phyloP scores from a whole-genome alignment of 1,140 invertebrate genomes.

The Chionoecetes opilio region DNA sequence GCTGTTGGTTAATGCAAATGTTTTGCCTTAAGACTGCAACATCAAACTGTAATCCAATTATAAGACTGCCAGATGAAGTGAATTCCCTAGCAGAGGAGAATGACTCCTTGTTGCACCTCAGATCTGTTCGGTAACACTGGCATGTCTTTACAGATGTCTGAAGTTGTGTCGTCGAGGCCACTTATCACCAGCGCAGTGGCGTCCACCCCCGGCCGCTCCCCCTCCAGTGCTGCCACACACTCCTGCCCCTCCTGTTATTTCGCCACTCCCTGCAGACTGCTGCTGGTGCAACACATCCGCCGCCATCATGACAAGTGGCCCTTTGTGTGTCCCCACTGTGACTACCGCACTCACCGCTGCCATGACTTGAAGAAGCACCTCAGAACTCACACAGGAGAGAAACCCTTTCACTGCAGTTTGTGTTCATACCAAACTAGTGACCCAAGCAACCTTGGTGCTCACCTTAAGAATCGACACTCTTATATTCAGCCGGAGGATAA shows the following conservation, averaged over 20 bases:
- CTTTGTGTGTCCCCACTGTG: slow-evolving; percentile 64
- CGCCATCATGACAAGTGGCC: slow-evolving; percentile 51
- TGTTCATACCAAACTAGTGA: slow-evolving; percentile 73
- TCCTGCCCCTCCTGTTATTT: slow-evolving; percentile 40
- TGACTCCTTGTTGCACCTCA: slow-evolving; percentile 21
- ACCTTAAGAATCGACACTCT: slow-evolving; percentile 67
- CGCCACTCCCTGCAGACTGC: slow-evolving; percentile 44
- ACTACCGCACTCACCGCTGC: slow-evolving; percentile 67
- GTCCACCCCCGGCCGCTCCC: neutral
- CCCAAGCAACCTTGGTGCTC: slow-evolving; percentile 68
- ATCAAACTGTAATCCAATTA: neutral
- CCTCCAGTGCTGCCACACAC: neutral
- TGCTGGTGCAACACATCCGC: slow-evolving; percentile 55
- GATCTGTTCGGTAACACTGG: slow-evolving; percentile 58
- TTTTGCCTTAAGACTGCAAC: neutral
- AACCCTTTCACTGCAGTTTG: slow-evolving; percentile 63
- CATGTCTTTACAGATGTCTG: slow-evolving; percentile 74
- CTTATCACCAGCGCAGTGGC: slow-evolving; percentile 17
- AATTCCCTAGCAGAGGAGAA: neutral
- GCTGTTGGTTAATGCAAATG: neutral
- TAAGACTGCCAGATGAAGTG: neutral
- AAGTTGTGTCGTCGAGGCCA: slow-evolving; percentile 55
- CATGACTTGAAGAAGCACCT: slow-evolving; percentile 75
- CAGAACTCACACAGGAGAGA: slow-evolving; percentile 73
- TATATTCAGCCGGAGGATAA: slow-evolving; percentile 37